Conservation (phyloP, 2,797 vertebrate genomes). For the Poecilia velifera region DNA sequence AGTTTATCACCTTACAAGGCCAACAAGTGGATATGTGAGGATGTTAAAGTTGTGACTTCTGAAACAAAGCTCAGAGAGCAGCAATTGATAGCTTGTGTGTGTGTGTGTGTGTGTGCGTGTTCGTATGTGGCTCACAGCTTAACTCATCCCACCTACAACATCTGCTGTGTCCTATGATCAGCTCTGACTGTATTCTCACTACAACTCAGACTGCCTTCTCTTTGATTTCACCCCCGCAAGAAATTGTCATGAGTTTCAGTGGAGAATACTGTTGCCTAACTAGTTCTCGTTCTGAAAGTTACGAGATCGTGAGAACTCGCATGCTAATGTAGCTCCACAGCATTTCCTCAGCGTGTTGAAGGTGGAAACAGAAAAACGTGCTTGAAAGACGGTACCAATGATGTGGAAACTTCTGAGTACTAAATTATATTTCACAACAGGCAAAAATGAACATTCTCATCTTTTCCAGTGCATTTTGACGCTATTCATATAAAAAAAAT, state of each 20-base stretch:
- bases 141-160: constrained; percentile 50
- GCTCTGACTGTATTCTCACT: constrained; percentile 54
- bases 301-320: constrained; percentile 49
- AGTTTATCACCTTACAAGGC: constrained; percentile 44
- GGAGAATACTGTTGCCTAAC: constrained; percentile 30
- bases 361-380: constrained; percentile 26
- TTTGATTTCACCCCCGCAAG: constrained; percentile 39
- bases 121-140: constrained; percentile 27
- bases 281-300: constrained; percentile 26
- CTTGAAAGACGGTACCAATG: constrained; percentile 6
- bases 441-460: neutral
- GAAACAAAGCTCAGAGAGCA: constrained; percentile 43
- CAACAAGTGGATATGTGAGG: constrained; percentile 37
- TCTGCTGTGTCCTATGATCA: constrained; percentile 43
- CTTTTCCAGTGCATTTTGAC: neutral
- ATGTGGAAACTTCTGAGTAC: constrained; percentile 19
- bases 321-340: constrained; percentile 14
- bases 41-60: constrained; percentile 38
- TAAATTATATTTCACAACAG: constrained; percentile 17
- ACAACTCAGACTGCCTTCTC: constrained; percentile 30
- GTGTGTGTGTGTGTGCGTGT: constrained; percentile 2
- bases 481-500: constrained; percentile 25
- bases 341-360: constrained; percentile 19
- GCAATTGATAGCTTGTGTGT: constrained; percentile 5
- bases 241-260: constrained; percentile 58